phyloP scores from a whole-genome alignment of 2,113 vertebrate species.

The Eclectus roratus region DNA sequence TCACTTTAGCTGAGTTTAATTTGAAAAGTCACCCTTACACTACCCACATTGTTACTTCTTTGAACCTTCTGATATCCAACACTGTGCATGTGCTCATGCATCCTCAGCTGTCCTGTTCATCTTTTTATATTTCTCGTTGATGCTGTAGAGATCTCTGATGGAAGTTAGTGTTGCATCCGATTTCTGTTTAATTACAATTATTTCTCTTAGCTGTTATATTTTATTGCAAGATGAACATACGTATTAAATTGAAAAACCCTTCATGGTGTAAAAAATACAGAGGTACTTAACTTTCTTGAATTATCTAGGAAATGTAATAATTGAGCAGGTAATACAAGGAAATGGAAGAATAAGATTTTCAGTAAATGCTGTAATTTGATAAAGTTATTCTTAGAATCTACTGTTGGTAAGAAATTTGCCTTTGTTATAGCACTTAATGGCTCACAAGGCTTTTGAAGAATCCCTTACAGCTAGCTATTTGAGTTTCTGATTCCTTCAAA shows the following conservation, averaged over 20 bases:
- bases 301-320: neutral
- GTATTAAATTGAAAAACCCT: neutral
- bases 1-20: neutral
- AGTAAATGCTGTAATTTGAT: neutral
- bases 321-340: neutral
- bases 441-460: neutral
- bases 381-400: neutral
- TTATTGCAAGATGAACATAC: neutral
- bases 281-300: neutral
- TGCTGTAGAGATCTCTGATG: neutral
- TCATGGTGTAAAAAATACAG: neutral
- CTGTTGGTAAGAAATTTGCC: neutral
- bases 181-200: neutral
- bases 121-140: neutral
- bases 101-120: neutral
- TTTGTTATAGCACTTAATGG: neutral
- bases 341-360: neutral
- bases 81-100: neutral
- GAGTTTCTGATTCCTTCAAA: neutral
- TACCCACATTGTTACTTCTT: neutral
- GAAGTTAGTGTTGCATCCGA: neutral
- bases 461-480: neutral
- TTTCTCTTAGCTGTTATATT: neutral
- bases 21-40: neutral
- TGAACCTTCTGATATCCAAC: neutral